Evolutionary conservation across 2,797 vertebrate species (phyloP).

Genomic region (Strix occidentalis): DNA sequence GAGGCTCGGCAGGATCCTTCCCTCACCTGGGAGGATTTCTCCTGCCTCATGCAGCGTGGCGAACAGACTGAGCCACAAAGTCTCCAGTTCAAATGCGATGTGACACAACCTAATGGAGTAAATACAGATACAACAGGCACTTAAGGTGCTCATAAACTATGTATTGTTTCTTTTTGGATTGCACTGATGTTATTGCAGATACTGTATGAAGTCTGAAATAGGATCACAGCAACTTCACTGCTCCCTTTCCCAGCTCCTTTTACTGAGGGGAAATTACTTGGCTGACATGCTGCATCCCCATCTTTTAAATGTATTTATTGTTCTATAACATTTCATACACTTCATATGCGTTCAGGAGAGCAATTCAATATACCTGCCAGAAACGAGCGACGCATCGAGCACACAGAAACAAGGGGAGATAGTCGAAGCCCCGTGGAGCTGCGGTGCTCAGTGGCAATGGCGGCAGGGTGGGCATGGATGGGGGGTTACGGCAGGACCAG

Average conservation of each 20-base stretch:
- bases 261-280: not conserved
- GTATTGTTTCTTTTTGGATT: constrained; percentile 28
- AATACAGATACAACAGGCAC: constrained; percentile 43
- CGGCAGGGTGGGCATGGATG: not conserved
- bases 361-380: constrained; percentile 3
- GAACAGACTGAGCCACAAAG: not conserved
- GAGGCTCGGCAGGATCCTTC: not conserved
- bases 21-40: not conserved
- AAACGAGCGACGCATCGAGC: not conserved
- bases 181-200: constrained; percentile 4
- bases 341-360: not conserved
- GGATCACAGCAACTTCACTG: not conserved
- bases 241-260: not conserved
- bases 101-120: constrained; percentile 62
- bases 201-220: constrained; percentile 3
- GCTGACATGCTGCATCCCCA: not conserved
- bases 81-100: constrained; percentile 30
- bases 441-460: rapidly evolving
- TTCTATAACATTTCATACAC: not conserved
- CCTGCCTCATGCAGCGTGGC: not conserved
- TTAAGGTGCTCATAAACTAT: constrained; percentile 57
- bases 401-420: rapidly evolving
- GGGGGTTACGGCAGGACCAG: rapidly evolving
- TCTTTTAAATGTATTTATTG: constrained; percentile 39
- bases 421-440: not conserved